Evolutionary conservation across 2,888 invertebrate species (phyloP).

Genomic region (Amphipyra tragopoginis): DNA sequence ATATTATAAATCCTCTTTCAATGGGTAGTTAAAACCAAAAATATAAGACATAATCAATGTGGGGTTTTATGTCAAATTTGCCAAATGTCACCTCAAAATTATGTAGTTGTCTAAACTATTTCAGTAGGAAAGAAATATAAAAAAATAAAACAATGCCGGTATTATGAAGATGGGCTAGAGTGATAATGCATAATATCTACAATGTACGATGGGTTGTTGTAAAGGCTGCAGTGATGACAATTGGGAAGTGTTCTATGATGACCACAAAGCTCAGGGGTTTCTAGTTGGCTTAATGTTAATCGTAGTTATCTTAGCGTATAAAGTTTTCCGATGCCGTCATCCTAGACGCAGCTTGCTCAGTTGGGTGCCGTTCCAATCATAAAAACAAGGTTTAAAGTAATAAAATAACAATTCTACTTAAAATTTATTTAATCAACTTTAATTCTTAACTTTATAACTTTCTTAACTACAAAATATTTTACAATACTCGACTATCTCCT

Average conservation of each 20-base stretch:
- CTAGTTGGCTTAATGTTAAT: constrained; percentile 63
- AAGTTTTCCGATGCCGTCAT: constrained; percentile 66
- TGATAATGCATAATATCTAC: constrained; percentile 9
- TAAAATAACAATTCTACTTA: not conserved
- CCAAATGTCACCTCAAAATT: constrained; percentile 19
- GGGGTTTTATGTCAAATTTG: constrained; percentile 1
- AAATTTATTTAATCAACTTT: constrained; percentile 14
- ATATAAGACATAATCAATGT: constrained; percentile 1
- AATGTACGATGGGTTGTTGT: constrained; percentile 67
- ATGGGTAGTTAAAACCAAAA: not conserved
- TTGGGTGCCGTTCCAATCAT: constrained; percentile 1
- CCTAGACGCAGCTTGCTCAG: constrained; percentile 59
- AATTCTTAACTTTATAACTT: not conserved
- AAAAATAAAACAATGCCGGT: constrained; percentile 7
- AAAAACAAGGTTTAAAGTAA: constrained; percentile 21
- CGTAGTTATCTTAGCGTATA: constrained; percentile 64
- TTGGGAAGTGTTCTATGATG: constrained; percentile 59
- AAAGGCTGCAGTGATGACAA: constrained; percentile 56
- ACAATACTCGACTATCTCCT: constrained; percentile 7
- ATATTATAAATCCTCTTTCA: constrained; percentile 10
- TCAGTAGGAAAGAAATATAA: not conserved
- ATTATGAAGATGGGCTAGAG: constrained; percentile 20
- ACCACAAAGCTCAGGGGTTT: constrained; percentile 62
- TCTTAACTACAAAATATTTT: not conserved
- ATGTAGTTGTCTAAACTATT: constrained; percentile 8